phyloP scores from a whole-genome alignment of 1,140 invertebrate genomes.

The Anoplolepis gracilipes region DNA sequence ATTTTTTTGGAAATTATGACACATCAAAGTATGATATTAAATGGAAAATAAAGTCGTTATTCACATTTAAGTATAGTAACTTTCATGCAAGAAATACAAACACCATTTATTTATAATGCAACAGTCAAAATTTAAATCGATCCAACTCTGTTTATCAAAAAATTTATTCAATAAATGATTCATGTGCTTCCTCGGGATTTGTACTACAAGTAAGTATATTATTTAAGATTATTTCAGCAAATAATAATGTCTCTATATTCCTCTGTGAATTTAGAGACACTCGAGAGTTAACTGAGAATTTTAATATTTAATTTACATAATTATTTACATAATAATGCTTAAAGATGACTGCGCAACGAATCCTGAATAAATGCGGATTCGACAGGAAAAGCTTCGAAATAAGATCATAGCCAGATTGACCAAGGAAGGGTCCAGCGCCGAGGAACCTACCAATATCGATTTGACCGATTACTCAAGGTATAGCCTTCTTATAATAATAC shows the following conservation, averaged over 20 bases:
- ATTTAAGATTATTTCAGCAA: neutral
- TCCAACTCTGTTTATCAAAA: neutral
- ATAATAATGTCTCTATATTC: neutral
- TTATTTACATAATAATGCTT: neutral
- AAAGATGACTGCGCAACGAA: slow-evolving; percentile 26
- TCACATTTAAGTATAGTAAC: neutral
- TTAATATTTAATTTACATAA: slow-evolving; percentile 14
- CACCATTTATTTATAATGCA: neutral
- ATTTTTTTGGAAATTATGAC: slow-evolving; percentile 37
- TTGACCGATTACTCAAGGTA: slow-evolving; percentile 95
- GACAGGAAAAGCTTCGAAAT: slow-evolving; percentile 90
- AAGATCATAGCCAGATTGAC: slow-evolving; percentile 93
- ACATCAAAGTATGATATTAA: neutral
- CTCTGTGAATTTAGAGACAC: neutral
- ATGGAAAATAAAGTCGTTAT: neutral
- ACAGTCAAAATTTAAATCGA: slow-evolving; percentile 2
- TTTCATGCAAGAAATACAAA: neutral
- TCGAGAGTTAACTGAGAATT: neutral
- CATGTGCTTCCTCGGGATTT: neutral
- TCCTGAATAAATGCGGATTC: slow-evolving; percentile 38
- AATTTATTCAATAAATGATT: neutral
- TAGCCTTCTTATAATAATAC: neutral
- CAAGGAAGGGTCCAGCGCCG: slow-evolving; percentile 94
- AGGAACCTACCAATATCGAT: slow-evolving; percentile 94
- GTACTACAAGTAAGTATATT: slow-evolving; percentile 6